Evolutionary conservation across 2,888 invertebrate genomes (phyloP).

Genomic region (Trichopoda pennipes): DNA sequence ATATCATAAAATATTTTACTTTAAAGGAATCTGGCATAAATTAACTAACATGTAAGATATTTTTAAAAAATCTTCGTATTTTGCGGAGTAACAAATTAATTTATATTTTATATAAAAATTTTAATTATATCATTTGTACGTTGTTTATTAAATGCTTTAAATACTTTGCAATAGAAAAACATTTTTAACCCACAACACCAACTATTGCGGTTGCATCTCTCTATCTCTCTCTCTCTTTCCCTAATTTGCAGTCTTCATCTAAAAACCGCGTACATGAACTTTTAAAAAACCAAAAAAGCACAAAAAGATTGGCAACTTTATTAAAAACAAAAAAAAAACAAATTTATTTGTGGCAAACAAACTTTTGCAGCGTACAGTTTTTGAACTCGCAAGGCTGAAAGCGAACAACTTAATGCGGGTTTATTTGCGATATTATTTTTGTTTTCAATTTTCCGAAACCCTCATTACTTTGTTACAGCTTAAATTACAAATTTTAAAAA

Average conservation of each 20-base stretch:
- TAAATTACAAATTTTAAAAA: background rate
- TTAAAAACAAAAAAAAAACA: background rate
- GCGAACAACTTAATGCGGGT: conserved; percentile 41
- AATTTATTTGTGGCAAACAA: background rate
- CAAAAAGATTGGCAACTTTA: background rate
- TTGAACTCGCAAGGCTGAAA: background rate
- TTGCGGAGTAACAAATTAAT: no score
- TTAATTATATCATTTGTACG: background rate
- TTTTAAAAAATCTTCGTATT: no score
- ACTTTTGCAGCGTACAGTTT: background rate
- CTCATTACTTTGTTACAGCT: conserved; percentile 31
- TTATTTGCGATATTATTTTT: conserved; percentile 43
- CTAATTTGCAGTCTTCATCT: background rate
- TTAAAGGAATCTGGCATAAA: no score
- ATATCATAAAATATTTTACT: no score
- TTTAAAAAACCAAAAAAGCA: background rate
- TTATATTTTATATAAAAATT: background rate
- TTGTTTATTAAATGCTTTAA: no score
- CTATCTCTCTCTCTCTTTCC: no score
- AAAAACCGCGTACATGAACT: background rate
- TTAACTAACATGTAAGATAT: no score
- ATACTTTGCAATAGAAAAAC: no score
- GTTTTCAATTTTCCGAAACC: conserved; percentile 33
- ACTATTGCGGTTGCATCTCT: background rate
- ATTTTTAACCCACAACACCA: conserved; percentile 46